Base-by-base conservation (phyloP, 2,797 vertebrate genomes). In the Oophaga sylvatica region DNA sequence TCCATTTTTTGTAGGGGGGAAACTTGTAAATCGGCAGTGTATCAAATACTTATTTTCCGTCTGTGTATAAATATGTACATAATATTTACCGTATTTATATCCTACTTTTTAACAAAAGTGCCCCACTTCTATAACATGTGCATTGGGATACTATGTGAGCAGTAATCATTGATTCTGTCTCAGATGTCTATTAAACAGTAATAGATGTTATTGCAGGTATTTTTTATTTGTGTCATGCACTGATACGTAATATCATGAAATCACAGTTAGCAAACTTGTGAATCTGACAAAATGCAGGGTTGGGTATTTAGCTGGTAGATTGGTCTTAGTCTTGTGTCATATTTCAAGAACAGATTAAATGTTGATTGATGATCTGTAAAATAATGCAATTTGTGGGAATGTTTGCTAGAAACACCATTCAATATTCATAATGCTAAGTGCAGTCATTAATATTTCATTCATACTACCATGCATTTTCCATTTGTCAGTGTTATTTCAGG, bases 351-450 rank as follows among this genome's bases (percentile, higher is more conserved):
- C 11, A 53, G 41, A 60, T 53, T 59, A 83, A 87, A 83, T 79
- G 86, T 83, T 84, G 63, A n/a, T 65, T 73, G 41, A 78, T 84
- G 82, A 84, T 73, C 87, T 88, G 82, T 81, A 76, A 81, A 85
- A 85, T 85, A 63, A 75, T 81, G 87, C 70, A 85, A 84, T 78
- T 85, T 76, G 68, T 85, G 65, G 59, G 56, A 88, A 88, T 88
- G 83, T 85, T 88, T 75, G 41, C 62, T 81, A 75, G 20, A 78
- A 85, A 77, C 65, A 45, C 79, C 75, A 89, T 89, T 86, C 87
- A 89, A 89, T 89, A 89, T 89, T 89, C 83, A 89, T 89, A 86
- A 88, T 85, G 83, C 57, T 89, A 82, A 89, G 87, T 89, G 87
- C 87, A 81, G 45, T 60, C 48, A 45, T 89, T 89, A 89, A 89